Evolutionary conservation across 1,140 invertebrate genomes (phyloP).

Genomic region (Copidosoma floridanum): DNA sequence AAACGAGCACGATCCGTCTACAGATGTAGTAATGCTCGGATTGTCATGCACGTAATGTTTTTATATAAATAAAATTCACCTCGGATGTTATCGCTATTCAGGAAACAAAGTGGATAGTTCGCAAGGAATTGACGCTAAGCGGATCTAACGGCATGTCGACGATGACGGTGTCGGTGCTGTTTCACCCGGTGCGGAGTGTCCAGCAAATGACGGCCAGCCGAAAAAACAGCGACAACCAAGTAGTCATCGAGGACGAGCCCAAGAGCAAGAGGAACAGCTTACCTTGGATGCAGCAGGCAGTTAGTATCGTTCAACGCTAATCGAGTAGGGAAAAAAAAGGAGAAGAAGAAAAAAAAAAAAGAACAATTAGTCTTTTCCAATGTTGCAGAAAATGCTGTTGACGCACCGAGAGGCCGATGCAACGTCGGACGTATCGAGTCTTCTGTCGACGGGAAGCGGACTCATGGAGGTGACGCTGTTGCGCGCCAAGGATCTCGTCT

Average conservation of each 20-base stretch:
- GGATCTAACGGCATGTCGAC: slow-evolving; percentile 46
- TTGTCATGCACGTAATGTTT: too few species aligned
- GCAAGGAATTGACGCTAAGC: slow-evolving; percentile 41
- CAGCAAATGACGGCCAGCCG: slow-evolving; percentile 35
- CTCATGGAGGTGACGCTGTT: slow-evolving; percentile 51
- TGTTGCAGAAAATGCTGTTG: slow-evolving; percentile 45
- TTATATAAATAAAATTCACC: too few species aligned
- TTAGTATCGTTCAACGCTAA: slow-evolving; percentile 26
- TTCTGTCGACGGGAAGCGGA: slow-evolving; percentile 49
- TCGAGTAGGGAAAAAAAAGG: too few species aligned
- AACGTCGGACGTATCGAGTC: slow-evolving; percentile 48
- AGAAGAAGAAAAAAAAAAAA: too few species aligned
- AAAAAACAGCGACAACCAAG: slow-evolving; percentile 37
- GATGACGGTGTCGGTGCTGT: slow-evolving; percentile 58
- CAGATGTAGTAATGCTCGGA: too few species aligned
- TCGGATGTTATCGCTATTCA: slow-evolving; percentile 44
- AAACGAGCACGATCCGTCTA: too few species aligned
- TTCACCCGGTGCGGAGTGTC: slow-evolving; percentile 54
- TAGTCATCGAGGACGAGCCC: slow-evolving; percentile 34
- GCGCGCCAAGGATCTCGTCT: slow-evolving; percentile 50
- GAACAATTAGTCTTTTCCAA: not conserved
- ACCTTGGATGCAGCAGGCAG: slow-evolving; percentile 54
- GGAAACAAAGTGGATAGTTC: slow-evolving; percentile 42
- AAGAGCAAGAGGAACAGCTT: slow-evolving; percentile 48
- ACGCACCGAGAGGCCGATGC: slow-evolving; percentile 46